These are phyloP conservation scores for Parapsyche elsis DNA, from an alignment of 1,140 invertebrate species.

Conservation along the genomic window DNA sequence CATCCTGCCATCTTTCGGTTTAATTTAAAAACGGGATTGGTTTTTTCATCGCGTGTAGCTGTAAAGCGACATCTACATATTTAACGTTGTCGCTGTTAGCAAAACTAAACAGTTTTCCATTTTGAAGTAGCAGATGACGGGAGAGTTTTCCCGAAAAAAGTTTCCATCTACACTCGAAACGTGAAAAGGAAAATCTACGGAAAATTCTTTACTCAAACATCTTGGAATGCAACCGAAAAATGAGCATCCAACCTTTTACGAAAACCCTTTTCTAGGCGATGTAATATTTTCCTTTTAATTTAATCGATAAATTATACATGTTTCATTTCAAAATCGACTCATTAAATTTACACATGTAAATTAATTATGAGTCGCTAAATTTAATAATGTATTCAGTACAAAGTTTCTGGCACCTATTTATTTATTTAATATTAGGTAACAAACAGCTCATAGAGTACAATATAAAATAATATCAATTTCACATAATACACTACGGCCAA, in stretches of 20 bases:
- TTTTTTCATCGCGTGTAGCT: neutral
- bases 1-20: constrained; percentile 12
- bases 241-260: neutral
- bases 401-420: too few species aligned
- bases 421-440: too few species aligned
- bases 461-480: too few species aligned
- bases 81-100: neutral
- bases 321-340: too few species aligned
- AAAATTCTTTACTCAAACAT: neutral
- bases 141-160: neutral
- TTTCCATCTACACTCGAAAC: neutral
- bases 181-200: neutral
- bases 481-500: too few species aligned
- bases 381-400: too few species aligned
- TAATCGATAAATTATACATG: too few species aligned
- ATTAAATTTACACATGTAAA: too few species aligned
- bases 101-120: neutral
- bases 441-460: too few species aligned
- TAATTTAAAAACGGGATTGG: neutral
- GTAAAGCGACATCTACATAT: neutral
- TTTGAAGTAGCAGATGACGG: neutral
- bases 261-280: too few species aligned
- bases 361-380: too few species aligned
- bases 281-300: too few species aligned
- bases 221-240: neutral